Percentiles rank a stretch among this genome's conserved stretches.
These are phyloP conservation scores for Istiophorus platypterus DNA, from an alignment of 2,113 vertebrate species.

Conservation along the genomic window DNA sequence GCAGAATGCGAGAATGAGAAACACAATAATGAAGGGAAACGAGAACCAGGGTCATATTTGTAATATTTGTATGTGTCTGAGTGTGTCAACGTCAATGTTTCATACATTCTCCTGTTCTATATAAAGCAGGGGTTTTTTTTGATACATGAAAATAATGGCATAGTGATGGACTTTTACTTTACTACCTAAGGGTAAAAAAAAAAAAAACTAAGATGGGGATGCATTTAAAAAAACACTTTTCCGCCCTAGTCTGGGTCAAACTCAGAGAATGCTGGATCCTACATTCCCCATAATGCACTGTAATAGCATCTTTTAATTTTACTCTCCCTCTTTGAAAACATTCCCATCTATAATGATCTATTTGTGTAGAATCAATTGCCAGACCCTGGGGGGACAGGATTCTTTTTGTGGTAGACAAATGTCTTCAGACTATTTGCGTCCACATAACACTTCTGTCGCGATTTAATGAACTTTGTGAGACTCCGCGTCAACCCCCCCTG, in stretches of 20 bases:
- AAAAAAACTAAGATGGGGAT: background rate
- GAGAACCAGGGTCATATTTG: conserved; percentile 27
- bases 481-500: conserved; percentile 9
- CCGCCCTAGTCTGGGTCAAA: too few species aligned
- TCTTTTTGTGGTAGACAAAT: too few species aligned
- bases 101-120: background rate
- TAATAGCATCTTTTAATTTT: background rate
- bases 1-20: conserved; percentile 47
- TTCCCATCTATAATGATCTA: too few species aligned
- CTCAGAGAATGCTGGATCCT: background rate
- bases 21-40: conserved; percentile 28
- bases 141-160: background rate
- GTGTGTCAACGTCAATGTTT: background rate
- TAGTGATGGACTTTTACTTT: background rate
- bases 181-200: background rate
- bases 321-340: too few species aligned
- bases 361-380: too few species aligned
- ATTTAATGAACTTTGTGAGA: background rate
- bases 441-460: background rate
- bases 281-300: conserved; percentile 2
- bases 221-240: too few species aligned
- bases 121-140: background rate
- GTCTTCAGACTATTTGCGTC: background rate
- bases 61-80: conserved; percentile 22
- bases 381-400: too few species aligned